phyloP scores from a whole-genome alignment of 2,113 vertebrate species.

The Bos taurus region ARS-UCD2.0 NC_037331.1:116545001-116545500 shows the following conservation, averaged over 20 bases:
- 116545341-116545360: background rate
- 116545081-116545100: background rate
- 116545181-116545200: background rate
- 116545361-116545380: background rate
- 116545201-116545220: background rate
- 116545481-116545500: too few relatives aligned
- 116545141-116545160: background rate
- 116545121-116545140: background rate
- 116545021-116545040: background rate
- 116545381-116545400: fast-evolving
- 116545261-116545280: too few relatives aligned
- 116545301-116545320: background rate
- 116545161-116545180: background rate
- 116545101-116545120: background rate
- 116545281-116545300: fast-evolving
- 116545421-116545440: background rate
- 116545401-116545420: fast-evolving
- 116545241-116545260: background rate
- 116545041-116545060: background rate
- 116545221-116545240: background rate
- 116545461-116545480: fast-evolving
- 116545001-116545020: background rate
- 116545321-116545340: fast-evolving
- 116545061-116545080: background rate
- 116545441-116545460: fast-evolving